These are phyloP conservation scores for Prunella himalayana DNA, from an alignment of 2,113 vertebrate species.

Conservation along the genomic window DNA sequence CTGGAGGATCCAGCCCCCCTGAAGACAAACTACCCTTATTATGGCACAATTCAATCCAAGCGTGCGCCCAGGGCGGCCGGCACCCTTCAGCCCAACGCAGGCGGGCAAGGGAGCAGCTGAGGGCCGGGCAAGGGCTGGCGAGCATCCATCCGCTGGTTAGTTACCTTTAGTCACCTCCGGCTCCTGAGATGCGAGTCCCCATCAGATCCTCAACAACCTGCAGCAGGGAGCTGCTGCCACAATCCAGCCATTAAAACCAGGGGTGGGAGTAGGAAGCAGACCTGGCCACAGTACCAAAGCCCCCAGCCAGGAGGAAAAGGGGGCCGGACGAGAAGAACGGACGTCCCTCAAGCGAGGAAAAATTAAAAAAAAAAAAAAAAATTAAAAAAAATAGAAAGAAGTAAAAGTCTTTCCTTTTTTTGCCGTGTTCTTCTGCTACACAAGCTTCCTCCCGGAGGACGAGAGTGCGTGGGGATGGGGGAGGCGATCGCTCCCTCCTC, in stretches of 20 bases:
- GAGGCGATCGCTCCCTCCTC: neutral
- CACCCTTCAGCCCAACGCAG: neutral
- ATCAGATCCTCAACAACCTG: conserved; percentile 72
- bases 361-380: neutral
- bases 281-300: conserved; percentile 19
- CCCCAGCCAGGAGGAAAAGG: neutral
- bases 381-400: neutral
- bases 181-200: conserved; percentile 55
- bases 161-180: conserved; percentile 68
- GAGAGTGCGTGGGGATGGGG: conserved; percentile 4
- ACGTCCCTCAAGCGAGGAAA: neutral
- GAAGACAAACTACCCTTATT: neutral
- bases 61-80: neutral
- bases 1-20: neutral
- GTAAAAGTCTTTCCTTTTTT: conserved; percentile 20
- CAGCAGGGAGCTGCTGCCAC: conserved; percentile 61
- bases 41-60: neutral
- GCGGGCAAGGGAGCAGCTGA: neutral
- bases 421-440: neutral
- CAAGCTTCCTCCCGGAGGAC: neutral
- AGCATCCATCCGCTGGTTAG: conserved; percentile 13
- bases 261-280: neutral
- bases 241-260: conserved; percentile 65
- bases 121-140: neutral
- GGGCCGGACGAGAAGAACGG: neutral